A percentile compares a stretch with the other conserved stretches of the same genome.
These are phyloP conservation scores for Xylophagus ater DNA, from an alignment of 2,888 invertebrate species.

Conservation along the genomic window DNA sequence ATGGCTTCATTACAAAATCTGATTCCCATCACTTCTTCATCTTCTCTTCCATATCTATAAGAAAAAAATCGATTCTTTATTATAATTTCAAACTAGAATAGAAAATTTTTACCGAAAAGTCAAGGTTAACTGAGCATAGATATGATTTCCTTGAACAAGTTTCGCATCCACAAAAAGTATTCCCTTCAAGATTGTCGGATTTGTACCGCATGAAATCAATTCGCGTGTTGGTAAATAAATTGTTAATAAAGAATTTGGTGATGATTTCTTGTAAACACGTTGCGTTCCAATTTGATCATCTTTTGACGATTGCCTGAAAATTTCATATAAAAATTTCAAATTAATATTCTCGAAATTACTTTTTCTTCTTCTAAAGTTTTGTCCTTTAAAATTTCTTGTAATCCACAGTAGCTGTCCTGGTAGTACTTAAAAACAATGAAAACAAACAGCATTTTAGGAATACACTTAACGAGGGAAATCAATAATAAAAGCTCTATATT, in stretches of 20 bases:
- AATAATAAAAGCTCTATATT: too few relatives aligned
- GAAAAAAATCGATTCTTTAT: not conserved
- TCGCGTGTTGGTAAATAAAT: conserved; percentile 74
- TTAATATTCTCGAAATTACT: too few relatives aligned
- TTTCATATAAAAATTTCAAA: too few relatives aligned
- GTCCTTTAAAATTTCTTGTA: too few relatives aligned
- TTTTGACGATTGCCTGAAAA: conserved; percentile 10
- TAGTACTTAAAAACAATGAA: too few relatives aligned
- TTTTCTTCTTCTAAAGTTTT: too few relatives aligned
- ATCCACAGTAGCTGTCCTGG: too few relatives aligned
- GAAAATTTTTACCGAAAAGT: conserved; percentile 68
- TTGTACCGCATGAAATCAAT: conserved; percentile 60
- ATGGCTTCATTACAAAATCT: conserved; percentile 97
- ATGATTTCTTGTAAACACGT: conserved; percentile 77
- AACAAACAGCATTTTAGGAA: too few relatives aligned
- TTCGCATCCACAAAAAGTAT: conserved; percentile 88
- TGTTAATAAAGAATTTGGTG: conserved; percentile 74
- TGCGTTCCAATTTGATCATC: conserved; percentile 28
- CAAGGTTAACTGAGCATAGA: conserved; percentile 74
- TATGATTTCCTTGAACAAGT: conserved; percentile 63
- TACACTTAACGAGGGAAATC: too few relatives aligned
- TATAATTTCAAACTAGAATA: not conserved
- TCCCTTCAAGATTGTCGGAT: conserved; percentile 73
- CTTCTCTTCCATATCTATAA: conserved; percentile 84
- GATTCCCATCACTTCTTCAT: conserved; percentile 95